Base-by-base conservation (phyloP, 2,113 vertebrate genomes). In the Oncorhynchus masou region DNA sequence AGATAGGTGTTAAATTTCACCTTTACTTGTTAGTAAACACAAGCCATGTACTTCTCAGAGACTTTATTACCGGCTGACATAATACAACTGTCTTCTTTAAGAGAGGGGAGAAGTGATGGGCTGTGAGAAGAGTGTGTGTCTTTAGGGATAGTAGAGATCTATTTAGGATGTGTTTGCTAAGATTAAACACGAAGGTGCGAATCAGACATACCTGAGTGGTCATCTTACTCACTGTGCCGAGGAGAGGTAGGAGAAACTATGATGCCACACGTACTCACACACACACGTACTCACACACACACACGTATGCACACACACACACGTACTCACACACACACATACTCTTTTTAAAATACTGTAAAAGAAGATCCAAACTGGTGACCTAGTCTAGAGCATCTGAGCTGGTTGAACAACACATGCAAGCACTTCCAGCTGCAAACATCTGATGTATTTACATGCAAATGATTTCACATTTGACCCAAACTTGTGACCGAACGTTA, bases 1-100 rank as follows among this genome's bases (percentile, higher is more conserved):
- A 81, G 27, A 74, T 73, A 91, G 86, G 86, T 90, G 71, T 60
- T 89, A 91, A 88, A 86, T 91, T 90, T 91, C 80, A 86, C 73
- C 73, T 27, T 73, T 84, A 66, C 83, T 87, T 89, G 66, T 88
- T 88, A 84, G 79, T 90, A 88, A 91, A 91, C 78, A 90, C 25
- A 34, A 79, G 77, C 49, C 74, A 77, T 77, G 69, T 85, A 85
- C 74, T 65, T 84, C 83, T 71, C 79, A 82, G 29, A 70, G 74
- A 84, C 85, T 82, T 79, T 77, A 77, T 54, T 78, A 65, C 62
- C 45, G 77, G 20, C 27, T 65, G 16, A 65, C 74, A 83, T 12
- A 68, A 48, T 31, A 64, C 5, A 20, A 76, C 68, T 60, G 68
- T 48, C 62, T 34, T 49, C 65, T 66, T 49, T 48, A 19, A 54